phyloP scores from a whole-genome alignment of 2,888 invertebrate species.

The Scaptomyza flava region DNA sequence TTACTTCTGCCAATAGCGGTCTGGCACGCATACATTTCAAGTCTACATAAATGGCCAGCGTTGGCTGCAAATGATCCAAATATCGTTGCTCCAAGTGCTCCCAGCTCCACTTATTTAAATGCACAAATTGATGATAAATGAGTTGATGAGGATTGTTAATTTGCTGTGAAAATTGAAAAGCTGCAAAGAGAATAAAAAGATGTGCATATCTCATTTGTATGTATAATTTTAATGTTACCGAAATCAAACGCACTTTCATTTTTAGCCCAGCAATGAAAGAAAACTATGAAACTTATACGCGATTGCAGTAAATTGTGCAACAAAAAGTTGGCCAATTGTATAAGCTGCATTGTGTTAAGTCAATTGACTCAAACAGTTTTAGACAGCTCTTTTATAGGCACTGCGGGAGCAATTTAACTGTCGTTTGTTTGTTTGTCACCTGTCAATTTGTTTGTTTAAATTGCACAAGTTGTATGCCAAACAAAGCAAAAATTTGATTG shows the following conservation, averaged over 20 bases:
- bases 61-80: slow-evolving; percentile 55
- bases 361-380: slow-evolving; percentile 15
- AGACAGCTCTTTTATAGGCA: slow-evolving; percentile 47
- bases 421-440: slow-evolving; percentile 40
- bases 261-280: slow-evolving; percentile 72
- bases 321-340: slow-evolving; percentile 68
- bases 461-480: slow-evolving; percentile 33
- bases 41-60: slow-evolving; percentile 75
- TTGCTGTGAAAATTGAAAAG: slow-evolving; percentile 46
- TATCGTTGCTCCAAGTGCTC: slow-evolving; percentile 54
- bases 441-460: slow-evolving; percentile 62
- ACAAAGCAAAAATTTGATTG: slow-evolving; percentile 16
- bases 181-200: slow-evolving; percentile 14
- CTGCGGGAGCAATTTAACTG: slow-evolving; percentile 45
- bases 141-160: slow-evolving; percentile 42
- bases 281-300: slow-evolving; percentile 53
- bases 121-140: slow-evolving; percentile 63
- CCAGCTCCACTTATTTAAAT: slow-evolving; percentile 36
- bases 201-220: neutral
- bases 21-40: slow-evolving; percentile 60
- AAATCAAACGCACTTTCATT: slow-evolving; percentile 51
- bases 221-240: too few species aligned
- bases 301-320: slow-evolving; percentile 65
- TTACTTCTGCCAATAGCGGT: slow-evolving; percentile 52
- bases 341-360: slow-evolving; percentile 47